Percentiles rank a stretch among this genome's conserved stretches.
These are phyloP conservation scores for Azemiops feae DNA, from an alignment of 2,113 vertebrate genomes.

Conservation along the genomic window DNA sequence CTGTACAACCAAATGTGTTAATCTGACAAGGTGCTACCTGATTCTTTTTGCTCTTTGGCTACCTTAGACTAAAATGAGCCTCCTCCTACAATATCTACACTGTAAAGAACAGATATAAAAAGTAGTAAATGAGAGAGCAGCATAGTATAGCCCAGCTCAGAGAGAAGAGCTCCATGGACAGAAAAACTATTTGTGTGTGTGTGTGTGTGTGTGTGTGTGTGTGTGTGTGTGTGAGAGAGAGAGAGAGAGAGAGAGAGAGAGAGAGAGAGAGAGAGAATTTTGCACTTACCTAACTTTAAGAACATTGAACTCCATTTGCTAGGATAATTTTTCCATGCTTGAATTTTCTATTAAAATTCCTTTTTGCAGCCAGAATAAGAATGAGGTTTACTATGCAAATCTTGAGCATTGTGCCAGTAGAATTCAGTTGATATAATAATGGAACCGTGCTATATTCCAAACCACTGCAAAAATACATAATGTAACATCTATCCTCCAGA, in stretches of 20 bases:
- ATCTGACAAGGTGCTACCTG: not conserved
- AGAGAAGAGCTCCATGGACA: not conserved
- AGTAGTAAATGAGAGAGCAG: not conserved
- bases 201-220: too few relatives aligned
- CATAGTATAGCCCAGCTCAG: not conserved
- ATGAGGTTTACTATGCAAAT: constrained; percentile 27
- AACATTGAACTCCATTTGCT: not conserved
- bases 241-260: too few relatives aligned
- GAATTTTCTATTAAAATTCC: constrained; percentile 8
- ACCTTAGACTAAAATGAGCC: not conserved
- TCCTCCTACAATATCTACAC: not conserved
- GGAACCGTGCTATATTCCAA: constrained; percentile 14
- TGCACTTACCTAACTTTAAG: not conserved
- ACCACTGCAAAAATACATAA: not conserved
- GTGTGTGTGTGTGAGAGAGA: too few relatives aligned
- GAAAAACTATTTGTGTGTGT: not conserved
- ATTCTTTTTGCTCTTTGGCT: not conserved
- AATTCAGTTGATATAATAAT: constrained; percentile 21
- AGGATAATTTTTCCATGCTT: constrained; percentile 26
- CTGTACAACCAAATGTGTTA: not conserved
- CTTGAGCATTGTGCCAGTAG: constrained; percentile 24
- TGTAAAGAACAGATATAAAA: not conserved
- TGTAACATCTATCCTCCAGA: not conserved
- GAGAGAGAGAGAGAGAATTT: too few relatives aligned
- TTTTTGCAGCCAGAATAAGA: constrained; percentile 43